Evolutionary conservation across 2,113 vertebrate genomes (phyloP).

Genomic region (Pterocles burchelli): DNA sequence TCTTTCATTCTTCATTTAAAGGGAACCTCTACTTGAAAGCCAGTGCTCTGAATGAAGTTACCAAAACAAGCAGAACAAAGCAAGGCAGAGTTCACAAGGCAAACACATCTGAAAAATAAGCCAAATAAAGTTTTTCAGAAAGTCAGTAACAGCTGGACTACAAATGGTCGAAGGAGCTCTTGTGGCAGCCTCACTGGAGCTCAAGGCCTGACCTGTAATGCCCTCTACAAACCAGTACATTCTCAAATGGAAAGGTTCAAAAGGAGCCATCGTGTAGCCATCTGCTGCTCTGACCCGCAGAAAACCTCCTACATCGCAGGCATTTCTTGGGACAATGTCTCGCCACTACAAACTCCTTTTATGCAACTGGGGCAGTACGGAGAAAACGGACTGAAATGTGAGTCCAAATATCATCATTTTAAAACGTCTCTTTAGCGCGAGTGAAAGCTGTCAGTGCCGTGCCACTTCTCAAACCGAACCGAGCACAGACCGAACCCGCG

Average conservation of each 20-base stretch:
- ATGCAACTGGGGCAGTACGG: neutral
- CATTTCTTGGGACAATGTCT: neutral
- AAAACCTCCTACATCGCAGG: neutral
- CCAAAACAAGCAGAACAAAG: neutral
- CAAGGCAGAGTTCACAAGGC: neutral
- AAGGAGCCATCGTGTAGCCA: neutral
- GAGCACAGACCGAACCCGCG: fast-evolving
- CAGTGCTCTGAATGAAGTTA: neutral
- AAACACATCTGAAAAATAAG: neutral
- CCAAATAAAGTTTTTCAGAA: neutral
- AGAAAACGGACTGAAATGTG: neutral
- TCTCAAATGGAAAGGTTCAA: neutral
- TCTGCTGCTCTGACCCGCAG: neutral
- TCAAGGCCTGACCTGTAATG: neutral
- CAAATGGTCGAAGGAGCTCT: neutral
- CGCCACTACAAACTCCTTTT: too few species aligned
- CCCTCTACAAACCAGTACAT: neutral
- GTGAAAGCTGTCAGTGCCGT: fast-evolving
- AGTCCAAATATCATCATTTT: fast-evolving
- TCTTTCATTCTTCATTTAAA: neutral
- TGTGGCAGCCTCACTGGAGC: neutral
- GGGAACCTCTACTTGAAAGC: neutral
- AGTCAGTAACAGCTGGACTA: neutral
- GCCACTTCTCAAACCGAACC: fast-evolving
- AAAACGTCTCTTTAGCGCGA: fast-evolving